phyloP scores from a whole-genome alignment of 1,140 invertebrate species.

The Scaptomyza graminum region DNA sequence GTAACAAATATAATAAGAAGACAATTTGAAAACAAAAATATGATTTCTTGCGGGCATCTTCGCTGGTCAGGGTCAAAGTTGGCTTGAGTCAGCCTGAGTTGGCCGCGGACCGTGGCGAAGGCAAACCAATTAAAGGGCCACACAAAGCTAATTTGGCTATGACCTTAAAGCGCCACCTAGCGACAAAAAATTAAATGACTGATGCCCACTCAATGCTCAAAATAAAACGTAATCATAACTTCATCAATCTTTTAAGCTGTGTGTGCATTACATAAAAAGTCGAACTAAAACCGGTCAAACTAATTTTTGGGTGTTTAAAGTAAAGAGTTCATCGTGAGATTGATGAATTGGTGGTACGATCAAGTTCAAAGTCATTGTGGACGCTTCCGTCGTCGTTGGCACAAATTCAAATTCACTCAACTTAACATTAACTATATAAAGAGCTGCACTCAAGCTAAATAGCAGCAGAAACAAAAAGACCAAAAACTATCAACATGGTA shows the following conservation, averaged over 20 bases:
- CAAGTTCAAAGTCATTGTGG: constrained; percentile 75
- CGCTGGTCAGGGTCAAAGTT: constrained; percentile 28
- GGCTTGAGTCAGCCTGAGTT: constrained; percentile 6
- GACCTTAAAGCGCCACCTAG: constrained; percentile 52
- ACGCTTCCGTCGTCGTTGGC: constrained; percentile 48
- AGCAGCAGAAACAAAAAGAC: constrained; percentile 51
- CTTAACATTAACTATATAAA: constrained; percentile 47
- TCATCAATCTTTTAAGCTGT: constrained; percentile 49
- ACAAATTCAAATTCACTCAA: constrained; percentile 16
- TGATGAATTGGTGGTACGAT: constrained; percentile 26
- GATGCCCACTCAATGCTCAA: constrained; percentile 35
- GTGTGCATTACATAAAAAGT: constrained; percentile 38
- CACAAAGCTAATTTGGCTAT: constrained; percentile 32
- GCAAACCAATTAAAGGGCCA: constrained; percentile 78
- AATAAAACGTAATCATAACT: constrained; percentile 58
- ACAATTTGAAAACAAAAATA: constrained; percentile 4
- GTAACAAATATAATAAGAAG: constrained; percentile 5
- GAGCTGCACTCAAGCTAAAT: constrained; percentile 8
- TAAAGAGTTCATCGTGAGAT: constrained; percentile 9
- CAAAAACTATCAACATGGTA: constrained; percentile 42
- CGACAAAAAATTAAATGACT: constrained; percentile 39
- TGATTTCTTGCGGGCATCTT: constrained; percentile 43
- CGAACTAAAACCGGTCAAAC: constrained; percentile 54
- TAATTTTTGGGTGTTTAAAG: constrained; percentile 23
- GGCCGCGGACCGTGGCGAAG: constrained; percentile 40